Evolutionary conservation across 2,888 invertebrate genomes (phyloP).

Genomic region (Tribolium freemani): DNA sequence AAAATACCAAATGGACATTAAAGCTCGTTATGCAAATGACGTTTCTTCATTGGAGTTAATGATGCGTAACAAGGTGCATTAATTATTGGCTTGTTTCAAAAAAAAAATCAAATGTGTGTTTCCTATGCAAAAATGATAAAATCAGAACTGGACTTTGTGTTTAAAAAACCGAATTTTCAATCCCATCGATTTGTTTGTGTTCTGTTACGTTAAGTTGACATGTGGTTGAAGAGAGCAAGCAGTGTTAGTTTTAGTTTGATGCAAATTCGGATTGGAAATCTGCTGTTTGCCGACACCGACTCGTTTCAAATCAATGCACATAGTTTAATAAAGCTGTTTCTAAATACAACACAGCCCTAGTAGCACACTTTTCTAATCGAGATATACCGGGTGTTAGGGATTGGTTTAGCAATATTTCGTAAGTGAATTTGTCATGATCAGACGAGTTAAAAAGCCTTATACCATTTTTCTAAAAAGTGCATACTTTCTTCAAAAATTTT

Average conservation of each 20-base stretch:
- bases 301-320: slow-evolving; percentile 17
- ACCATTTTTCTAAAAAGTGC: too few species aligned
- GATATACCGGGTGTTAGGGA: too few species aligned
- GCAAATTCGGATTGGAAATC: slow-evolving; percentile 44
- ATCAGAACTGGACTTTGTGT: background rate
- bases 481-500: too few species aligned
- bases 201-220: slow-evolving; percentile 38
- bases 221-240: slow-evolving; percentile 37
- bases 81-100: slow-evolving; percentile 7
- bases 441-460: too few species aligned
- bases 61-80: slow-evolving; percentile 36
- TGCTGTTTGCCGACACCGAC: slow-evolving; percentile 19
- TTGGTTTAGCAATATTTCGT: too few species aligned
- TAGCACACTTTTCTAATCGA: too few species aligned
- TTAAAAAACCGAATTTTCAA: background rate
- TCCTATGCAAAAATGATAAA: background rate
- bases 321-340: slow-evolving; percentile 17
- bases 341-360: background rate
- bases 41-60: slow-evolving; percentile 40
- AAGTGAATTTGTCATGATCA: too few species aligned
- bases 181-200: slow-evolving; percentile 17
- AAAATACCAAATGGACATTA: slow-evolving; percentile 43
- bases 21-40: slow-evolving; percentile 50
- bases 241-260: slow-evolving; percentile 43
- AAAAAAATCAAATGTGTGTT: background rate